Conservation (phyloP, 2,888 invertebrate genomes). For the Petrolisthes manimaculis region DNA sequence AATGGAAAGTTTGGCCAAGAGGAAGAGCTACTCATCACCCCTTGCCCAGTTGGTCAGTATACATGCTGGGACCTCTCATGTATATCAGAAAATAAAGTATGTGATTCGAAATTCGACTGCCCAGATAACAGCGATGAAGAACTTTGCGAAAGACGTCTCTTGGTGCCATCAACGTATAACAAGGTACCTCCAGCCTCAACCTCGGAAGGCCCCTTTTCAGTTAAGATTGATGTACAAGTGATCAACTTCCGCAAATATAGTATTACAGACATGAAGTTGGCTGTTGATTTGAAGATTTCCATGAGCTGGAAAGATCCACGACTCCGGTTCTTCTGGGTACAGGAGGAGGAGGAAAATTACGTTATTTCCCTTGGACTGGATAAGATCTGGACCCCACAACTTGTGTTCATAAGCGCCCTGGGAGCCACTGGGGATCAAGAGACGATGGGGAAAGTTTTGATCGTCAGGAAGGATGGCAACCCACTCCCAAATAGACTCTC, state of each 20-base stretch:
- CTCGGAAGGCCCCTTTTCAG: neutral
- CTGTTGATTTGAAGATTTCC: neutral
- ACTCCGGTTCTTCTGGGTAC: neutral
- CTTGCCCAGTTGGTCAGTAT: neutral
- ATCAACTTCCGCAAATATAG: conserved; percentile 1
- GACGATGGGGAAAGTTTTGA: neutral
- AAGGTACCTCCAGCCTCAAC: neutral
- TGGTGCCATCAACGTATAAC: neutral
- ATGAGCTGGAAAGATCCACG: conserved; percentile 11
- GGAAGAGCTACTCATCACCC: neutral
- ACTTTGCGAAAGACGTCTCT: neutral
- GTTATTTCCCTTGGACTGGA: neutral
- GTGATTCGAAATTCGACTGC: conserved; percentile 12
- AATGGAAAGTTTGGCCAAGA: neutral
- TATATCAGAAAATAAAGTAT: neutral
- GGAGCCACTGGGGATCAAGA: neutral
- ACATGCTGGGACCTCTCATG: conserved; percentile 20
- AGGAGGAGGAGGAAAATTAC: neutral
- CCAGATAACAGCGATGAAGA: conserved; percentile 19
- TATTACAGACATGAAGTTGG: neutral
- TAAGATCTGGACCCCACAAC: neutral
- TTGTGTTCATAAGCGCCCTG: neutral
- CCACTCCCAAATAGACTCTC: neutral
- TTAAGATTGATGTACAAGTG: neutral
- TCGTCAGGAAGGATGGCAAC: neutral